phyloP scores from a whole-genome alignment of 2,113 vertebrate species.

The Ardeotis arabs region DNA sequence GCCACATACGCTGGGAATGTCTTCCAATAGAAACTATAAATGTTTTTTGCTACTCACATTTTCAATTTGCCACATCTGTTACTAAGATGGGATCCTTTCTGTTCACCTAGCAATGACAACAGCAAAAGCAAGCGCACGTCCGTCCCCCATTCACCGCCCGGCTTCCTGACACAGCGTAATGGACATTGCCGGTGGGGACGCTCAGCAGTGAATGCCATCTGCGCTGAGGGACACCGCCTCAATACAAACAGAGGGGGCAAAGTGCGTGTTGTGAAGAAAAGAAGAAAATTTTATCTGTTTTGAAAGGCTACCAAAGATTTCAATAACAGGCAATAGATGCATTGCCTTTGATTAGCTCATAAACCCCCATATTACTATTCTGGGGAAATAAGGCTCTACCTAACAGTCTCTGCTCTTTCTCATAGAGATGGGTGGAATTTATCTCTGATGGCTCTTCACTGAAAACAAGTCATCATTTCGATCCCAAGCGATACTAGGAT shows the following conservation, averaged over 20 bases:
- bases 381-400: not conserved
- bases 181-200: not conserved
- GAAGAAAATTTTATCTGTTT: slow-evolving; percentile 4
- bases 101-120: not conserved
- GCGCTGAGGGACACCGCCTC: not conserved
- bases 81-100: not conserved
- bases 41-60: not conserved
- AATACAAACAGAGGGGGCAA: not conserved
- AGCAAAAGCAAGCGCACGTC: not conserved
- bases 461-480: slow-evolving; percentile 9
- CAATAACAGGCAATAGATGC: not conserved
- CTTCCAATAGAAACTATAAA: not conserved
- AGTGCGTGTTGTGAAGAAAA: not conserved
- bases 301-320: slow-evolving; percentile 16
- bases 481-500: not conserved
- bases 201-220: not conserved
- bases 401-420: not conserved
- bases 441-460: not conserved
- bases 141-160: not conserved
- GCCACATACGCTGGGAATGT: rapidly evolving
- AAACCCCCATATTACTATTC: not conserved
- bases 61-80: not conserved
- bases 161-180: not conserved
- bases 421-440: not conserved
- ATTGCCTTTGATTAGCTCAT: slow-evolving; percentile 6